Evolutionary conservation across 2,888 invertebrate species (phyloP).

Genomic region (Myopa testacea): DNA sequence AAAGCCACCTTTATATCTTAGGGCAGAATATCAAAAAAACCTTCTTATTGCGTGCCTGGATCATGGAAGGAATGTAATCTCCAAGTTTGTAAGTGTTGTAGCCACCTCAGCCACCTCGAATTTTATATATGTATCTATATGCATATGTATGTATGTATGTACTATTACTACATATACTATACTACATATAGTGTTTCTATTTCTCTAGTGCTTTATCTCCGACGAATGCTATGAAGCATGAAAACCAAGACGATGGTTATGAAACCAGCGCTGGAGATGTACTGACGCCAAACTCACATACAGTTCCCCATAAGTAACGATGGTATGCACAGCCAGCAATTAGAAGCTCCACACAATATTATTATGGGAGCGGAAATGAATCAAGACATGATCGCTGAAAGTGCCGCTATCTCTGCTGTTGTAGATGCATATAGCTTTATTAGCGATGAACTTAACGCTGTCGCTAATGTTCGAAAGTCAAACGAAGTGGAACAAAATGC

Average conservation of each 20-base stretch:
- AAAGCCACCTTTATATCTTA: no score
- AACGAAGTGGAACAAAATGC: constrained; percentile 24
- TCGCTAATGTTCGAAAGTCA: constrained; percentile 55
- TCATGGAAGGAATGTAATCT: no score
- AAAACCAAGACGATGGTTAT: constrained; percentile 90
- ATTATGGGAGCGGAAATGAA: constrained; percentile 31
- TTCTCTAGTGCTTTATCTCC: constrained; percentile 58
- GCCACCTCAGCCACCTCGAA: no score
- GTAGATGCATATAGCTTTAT: constrained; percentile 90
- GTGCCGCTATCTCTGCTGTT: constrained; percentile 30
- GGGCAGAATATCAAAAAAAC: no score
- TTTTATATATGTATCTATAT: no score
- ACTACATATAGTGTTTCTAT: not conserved
- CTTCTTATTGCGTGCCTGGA: no score
- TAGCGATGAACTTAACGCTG: constrained; percentile 74
- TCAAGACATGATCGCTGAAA: constrained; percentile 36
- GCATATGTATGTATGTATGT: no score
- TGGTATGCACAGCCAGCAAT: constrained; percentile 36
- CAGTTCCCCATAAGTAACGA: constrained; percentile 25
- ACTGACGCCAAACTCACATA: constrained; percentile 65
- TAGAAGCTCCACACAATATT: constrained; percentile 39
- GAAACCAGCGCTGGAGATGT: constrained; percentile 82
- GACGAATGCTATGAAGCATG: constrained; percentile 69
- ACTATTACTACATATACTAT: no score
- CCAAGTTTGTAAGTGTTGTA: no score